Conservation (phyloP, 2,113 vertebrate species). For the Labrus mixtus region DNA sequence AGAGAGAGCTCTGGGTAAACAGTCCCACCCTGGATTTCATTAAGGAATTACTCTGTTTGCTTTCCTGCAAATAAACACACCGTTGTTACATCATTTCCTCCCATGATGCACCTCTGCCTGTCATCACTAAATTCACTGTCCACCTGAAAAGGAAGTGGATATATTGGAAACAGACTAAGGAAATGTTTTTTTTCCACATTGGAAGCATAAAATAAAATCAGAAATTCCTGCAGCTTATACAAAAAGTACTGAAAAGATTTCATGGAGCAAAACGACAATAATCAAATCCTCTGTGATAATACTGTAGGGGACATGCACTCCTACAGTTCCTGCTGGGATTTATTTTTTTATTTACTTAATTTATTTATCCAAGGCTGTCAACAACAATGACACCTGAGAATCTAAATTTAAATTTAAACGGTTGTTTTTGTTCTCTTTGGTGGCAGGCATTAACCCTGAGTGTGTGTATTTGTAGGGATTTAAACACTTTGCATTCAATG, state of each 20-base stretch:
- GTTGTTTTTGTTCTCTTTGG: too few species aligned
- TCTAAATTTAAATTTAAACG: too few species aligned
- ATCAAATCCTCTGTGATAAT: background rate
- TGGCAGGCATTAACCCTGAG: background rate
- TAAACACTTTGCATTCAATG: constrained; percentile 4
- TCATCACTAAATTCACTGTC: constrained; percentile 38
- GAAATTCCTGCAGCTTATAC: background rate
- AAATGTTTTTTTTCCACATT: constrained; percentile 13
- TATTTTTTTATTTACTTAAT: background rate
- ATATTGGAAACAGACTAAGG: constrained; percentile 5
- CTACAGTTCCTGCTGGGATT: background rate
- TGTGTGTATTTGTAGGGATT: background rate
- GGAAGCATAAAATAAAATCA: constrained; percentile 20
- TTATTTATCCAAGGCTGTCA: background rate
- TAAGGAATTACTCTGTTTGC: constrained; percentile 70
- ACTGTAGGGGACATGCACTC: background rate
- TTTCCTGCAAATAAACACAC: constrained; percentile 61
- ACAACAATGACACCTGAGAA: too few species aligned
- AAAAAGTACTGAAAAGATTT: background rate
- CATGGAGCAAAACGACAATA: background rate
- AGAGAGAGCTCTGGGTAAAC: constrained; percentile 62
- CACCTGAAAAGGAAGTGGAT: constrained; percentile 37
- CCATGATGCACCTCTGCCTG: constrained; percentile 33
- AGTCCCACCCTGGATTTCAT: constrained; percentile 78
- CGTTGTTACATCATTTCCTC: constrained; percentile 52